phyloP scores from a whole-genome alignment of 1,140 invertebrate species.

The Drosophila triauraria region DNA sequence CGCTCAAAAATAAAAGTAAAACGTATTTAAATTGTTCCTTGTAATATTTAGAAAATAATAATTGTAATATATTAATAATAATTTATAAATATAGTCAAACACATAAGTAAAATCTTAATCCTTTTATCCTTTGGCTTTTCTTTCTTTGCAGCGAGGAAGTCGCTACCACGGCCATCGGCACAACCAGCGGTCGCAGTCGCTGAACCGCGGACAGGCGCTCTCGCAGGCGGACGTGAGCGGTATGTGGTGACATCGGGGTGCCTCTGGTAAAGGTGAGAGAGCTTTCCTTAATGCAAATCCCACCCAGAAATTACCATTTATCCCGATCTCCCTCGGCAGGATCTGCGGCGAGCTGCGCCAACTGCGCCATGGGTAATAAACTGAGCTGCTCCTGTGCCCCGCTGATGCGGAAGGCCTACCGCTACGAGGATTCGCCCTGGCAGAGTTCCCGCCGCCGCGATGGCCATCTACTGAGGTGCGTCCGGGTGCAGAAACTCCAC shows the following conservation, averaged over 20 bases:
- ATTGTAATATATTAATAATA: not conserved
- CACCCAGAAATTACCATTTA: not conserved
- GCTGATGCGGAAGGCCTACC: conserved; percentile 96
- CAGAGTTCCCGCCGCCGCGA: conserved; percentile 93
- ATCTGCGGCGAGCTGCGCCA: conserved; percentile 80
- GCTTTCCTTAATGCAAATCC: not conserved
- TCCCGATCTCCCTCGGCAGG: conserved; percentile 34
- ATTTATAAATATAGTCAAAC: not conserved
- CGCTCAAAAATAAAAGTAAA: too few relatives aligned
- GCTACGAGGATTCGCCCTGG: conserved; percentile 97
- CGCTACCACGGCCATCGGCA: conserved; percentile 86
- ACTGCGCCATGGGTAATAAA: conserved; percentile 96
- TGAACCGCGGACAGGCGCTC: conserved; percentile 89
- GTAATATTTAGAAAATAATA: too few relatives aligned
- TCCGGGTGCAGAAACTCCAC: conserved; percentile 7
- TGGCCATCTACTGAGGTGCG: conserved; percentile 96
- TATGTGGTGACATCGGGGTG: conserved; percentile 91
- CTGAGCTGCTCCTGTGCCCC: conserved; percentile 97
- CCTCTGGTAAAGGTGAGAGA: conserved; percentile 87
- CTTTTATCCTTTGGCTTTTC: not conserved
- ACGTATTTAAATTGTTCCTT: too few relatives aligned
- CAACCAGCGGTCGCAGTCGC: conserved; percentile 88
- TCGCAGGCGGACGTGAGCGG: conserved; percentile 88
- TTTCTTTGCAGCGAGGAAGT: conserved; percentile 75
- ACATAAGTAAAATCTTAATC: not conserved